phyloP scores from a whole-genome alignment of 2,113 vertebrate genomes.

The Lepisosteus osseus region DNA sequence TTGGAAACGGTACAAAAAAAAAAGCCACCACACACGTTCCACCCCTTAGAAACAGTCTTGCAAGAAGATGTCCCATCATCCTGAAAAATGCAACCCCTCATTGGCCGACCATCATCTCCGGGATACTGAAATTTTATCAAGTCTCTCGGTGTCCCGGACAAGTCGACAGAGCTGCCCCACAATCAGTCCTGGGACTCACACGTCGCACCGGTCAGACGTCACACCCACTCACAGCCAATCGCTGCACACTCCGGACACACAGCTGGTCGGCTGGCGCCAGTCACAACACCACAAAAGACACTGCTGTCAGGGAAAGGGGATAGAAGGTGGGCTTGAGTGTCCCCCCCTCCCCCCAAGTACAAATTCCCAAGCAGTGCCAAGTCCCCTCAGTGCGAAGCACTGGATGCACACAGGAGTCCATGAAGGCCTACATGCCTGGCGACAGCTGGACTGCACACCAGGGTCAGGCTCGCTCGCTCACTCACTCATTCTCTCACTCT shows the following conservation, averaged over 20 bases:
- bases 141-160: too few species aligned
- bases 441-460: not conserved
- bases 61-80: too few species aligned
- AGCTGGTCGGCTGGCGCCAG: not conserved
- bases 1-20: too few species aligned
- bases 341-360: too few species aligned
- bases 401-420: not conserved
- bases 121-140: too few species aligned
- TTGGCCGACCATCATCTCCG: too few species aligned
- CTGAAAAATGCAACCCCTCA: too few species aligned
- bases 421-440: not conserved
- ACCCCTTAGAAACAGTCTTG: too few species aligned
- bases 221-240: not conserved
- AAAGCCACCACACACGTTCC: too few species aligned
- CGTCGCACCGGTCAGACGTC: not conserved
- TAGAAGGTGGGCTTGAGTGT: too few species aligned
- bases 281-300: not conserved
- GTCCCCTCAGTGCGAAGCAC: not conserved
- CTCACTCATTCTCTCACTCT: conserved; percentile 24
- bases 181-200: not conserved
- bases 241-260: not conserved
- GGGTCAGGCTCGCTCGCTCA: conserved; percentile 1
- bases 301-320: too few species aligned
- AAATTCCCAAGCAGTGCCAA: too few species aligned
- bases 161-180: not conserved